Evolutionary conservation across 2,113 vertebrate species (phyloP).

Genomic region (Todiramphus chloris): DNA sequence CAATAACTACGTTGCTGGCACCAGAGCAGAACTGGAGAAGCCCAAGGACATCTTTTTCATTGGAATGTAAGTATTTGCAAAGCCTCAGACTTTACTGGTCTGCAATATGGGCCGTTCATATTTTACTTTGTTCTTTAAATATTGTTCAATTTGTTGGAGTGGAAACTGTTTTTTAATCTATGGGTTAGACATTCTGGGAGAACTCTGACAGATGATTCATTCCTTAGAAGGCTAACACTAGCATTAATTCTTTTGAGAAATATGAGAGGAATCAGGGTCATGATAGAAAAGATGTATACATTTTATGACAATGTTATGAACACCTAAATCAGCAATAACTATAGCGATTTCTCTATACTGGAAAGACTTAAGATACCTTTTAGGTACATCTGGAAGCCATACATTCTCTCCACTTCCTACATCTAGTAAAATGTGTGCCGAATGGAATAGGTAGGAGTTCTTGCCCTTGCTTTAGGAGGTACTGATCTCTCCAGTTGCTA

Average conservation of each 20-base stretch:
- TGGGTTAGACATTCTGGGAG: background rate
- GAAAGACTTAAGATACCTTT: background rate
- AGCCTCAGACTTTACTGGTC: background rate
- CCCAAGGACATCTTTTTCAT: background rate
- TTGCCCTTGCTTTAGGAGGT: background rate
- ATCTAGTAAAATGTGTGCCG: background rate
- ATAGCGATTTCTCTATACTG: background rate
- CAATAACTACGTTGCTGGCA: background rate
- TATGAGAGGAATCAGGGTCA: background rate
- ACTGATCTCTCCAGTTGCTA: background rate
- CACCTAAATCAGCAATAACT: background rate
- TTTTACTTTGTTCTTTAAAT: background rate
- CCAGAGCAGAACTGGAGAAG: background rate
- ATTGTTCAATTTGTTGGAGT: background rate
- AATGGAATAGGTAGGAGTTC: background rate
- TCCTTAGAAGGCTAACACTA: background rate
- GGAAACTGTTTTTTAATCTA: background rate
- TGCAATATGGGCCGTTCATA: background rate
- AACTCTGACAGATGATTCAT: background rate
- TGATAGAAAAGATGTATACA: background rate
- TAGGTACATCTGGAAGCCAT: background rate
- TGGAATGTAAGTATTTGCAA: background rate
- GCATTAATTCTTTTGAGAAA: background rate
- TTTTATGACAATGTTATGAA: background rate
- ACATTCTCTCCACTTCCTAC: background rate